phyloP scores from a whole-genome alignment of 2,797 vertebrate species.

The Enteromius mattozi region DNA sequence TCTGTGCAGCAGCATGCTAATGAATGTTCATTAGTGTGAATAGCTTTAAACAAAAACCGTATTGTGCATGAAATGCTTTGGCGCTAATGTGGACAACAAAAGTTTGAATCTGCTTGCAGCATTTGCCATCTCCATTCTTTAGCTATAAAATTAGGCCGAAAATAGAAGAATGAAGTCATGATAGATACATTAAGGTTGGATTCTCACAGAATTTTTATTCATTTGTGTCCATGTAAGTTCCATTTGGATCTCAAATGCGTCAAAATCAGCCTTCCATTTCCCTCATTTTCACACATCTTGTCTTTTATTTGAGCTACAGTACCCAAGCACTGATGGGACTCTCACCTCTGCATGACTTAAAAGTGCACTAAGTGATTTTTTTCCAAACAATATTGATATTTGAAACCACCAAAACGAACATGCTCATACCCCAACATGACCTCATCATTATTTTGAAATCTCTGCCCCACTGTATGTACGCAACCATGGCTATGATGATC shows the following conservation, averaged over 20 bases:
- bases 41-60: not conserved
- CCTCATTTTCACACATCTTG: not conserved
- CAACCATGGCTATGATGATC: no score
- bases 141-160: not conserved
- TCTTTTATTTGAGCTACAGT: not conserved
- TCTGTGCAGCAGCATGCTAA: slow-evolving; percentile 3
- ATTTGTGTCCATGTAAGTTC: not conserved
- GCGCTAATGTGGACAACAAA: not conserved
- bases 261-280: not conserved
- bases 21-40: not conserved
- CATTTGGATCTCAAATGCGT: slow-evolving; percentile 6
- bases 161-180: not conserved
- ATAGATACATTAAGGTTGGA: not conserved
- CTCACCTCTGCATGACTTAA: slow-evolving; percentile 1
- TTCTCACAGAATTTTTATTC: not conserved
- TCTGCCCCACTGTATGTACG: no score
- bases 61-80: slow-evolving; percentile 4
- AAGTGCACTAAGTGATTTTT: no score
- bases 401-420: no score
- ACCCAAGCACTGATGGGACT: not conserved
- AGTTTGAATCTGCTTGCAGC: not conserved
- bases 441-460: no score
- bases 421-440: no score
- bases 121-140: not conserved
- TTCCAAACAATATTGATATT: no score